Percentiles rank a stretch among this genome's conserved stretches.
Evolutionary conservation across 2,888 invertebrate species (phyloP).

Genomic region (Drosophila neotestacea): DNA sequence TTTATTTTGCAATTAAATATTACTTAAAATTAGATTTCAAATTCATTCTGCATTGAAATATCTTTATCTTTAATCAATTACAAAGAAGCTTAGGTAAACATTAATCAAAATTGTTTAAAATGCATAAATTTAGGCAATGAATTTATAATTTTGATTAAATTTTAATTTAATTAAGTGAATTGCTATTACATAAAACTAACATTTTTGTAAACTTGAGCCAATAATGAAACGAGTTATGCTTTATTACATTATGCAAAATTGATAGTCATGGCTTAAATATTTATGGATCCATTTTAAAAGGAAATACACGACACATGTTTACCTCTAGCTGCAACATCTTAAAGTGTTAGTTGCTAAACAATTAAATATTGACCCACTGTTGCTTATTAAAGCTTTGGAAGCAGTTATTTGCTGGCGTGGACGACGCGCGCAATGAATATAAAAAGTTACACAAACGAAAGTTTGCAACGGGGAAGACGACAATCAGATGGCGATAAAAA

Average conservation of each 20-base stretch:
- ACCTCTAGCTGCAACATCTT: not conserved
- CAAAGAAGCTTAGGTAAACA: too few relatives aligned
- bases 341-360: not conserved
- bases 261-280: not conserved
- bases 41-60: too few relatives aligned
- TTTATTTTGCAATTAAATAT: too few relatives aligned
- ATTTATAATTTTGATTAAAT: too few relatives aligned
- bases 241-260: not conserved
- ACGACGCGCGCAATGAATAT: constrained; percentile 47
- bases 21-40: too few relatives aligned
- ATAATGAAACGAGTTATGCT: too few relatives aligned
- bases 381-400: constrained; percentile 26
- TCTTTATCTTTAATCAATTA: too few relatives aligned
- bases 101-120: too few relatives aligned
- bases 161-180: too few relatives aligned
- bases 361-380: constrained; percentile 34
- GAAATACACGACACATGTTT: not conserved
- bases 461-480: constrained; percentile 38
- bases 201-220: too few relatives aligned
- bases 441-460: constrained; percentile 61
- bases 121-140: too few relatives aligned
- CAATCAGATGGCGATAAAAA: constrained; percentile 35
- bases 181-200: too few relatives aligned
- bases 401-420: constrained; percentile 33
- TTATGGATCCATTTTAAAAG: not conserved